Conservation (phyloP, 2,113 vertebrate species). For the Cololabis saira region DNA sequence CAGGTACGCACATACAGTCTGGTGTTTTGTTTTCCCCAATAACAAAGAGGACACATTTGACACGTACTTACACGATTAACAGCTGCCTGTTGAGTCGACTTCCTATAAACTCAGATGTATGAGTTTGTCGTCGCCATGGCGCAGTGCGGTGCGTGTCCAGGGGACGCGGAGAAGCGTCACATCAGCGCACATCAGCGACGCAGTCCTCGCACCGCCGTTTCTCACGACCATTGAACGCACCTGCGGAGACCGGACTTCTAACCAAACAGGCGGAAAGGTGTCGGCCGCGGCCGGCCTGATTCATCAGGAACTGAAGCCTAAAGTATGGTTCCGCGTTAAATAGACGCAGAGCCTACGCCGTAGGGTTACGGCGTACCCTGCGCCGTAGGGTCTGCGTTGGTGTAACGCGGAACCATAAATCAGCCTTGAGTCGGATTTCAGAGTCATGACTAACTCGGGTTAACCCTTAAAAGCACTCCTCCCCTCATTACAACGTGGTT, state of each 20-base stretch:
- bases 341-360: too few species aligned
- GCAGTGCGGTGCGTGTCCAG: constrained; percentile 29
- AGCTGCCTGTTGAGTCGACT: background rate
- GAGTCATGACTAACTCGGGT: constrained; percentile 35
- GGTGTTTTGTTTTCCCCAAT: too few species aligned
- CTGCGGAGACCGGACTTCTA: background rate
- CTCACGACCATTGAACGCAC: constrained; percentile 4
- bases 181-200: too few species aligned
- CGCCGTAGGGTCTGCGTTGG: too few species aligned
- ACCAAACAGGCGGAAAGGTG: background rate
- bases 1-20: constrained; percentile 6
- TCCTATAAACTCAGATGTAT: constrained; percentile 24
- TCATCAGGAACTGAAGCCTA: constrained; percentile 35
- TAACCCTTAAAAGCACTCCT: constrained; percentile 58
- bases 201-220: background rate
- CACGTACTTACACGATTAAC: constrained; percentile 34
- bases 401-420: too few species aligned
- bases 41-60: background rate
- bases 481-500: background rate
- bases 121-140: constrained; percentile 35
- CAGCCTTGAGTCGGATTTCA: constrained; percentile 56
- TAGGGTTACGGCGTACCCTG: too few species aligned
- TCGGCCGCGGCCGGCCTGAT: background rate
- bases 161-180: background rate
- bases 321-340: too few species aligned